A percentile compares a stretch with the other conserved stretches of the same genome.
Evolutionary conservation across 2,113 vertebrate species (phyloP).

Genomic region (Coreoperca whiteheadi): DNA sequence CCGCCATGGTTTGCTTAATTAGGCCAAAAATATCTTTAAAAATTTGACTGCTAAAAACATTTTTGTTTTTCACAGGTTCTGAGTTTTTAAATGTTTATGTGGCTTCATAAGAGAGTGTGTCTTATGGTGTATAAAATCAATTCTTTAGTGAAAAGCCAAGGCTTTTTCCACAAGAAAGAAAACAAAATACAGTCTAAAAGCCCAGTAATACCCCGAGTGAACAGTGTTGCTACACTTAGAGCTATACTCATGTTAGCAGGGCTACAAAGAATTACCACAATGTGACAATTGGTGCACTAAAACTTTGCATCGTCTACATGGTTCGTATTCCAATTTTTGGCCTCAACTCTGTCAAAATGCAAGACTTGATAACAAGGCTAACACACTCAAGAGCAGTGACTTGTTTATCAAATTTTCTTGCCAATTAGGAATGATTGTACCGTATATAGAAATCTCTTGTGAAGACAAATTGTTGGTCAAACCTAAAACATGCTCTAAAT

Average conservation of each 20-base stretch:
- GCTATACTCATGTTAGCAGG: neutral
- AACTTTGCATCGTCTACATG: neutral
- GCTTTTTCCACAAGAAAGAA: constrained; percentile 3
- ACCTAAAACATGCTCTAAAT: neutral
- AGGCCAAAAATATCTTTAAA: constrained; percentile 76
- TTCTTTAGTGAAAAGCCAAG: constrained; percentile 13
- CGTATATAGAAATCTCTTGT: neutral
- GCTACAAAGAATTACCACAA: neutral
- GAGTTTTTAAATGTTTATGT: constrained; percentile 26
- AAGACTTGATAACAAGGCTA: neutral
- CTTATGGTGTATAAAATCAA: constrained; percentile 48
- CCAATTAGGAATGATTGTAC: neutral
- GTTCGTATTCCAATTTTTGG: neutral
- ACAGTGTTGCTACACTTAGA: neutral
- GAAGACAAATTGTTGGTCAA: neutral
- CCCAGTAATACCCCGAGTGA: neutral
- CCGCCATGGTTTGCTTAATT: constrained; percentile 72
- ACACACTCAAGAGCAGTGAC: neutral
- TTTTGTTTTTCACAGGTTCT: constrained; percentile 52
- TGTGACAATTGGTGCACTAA: neutral
- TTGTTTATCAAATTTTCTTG: too few relatives aligned
- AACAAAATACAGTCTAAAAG: constrained; percentile 25
- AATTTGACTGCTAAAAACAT: constrained; percentile 59
- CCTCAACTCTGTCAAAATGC: neutral
- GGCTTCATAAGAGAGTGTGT: constrained; percentile 24